Conservation (phyloP, 1,140 invertebrate genomes). For the Aphis gossypii region DNA sequence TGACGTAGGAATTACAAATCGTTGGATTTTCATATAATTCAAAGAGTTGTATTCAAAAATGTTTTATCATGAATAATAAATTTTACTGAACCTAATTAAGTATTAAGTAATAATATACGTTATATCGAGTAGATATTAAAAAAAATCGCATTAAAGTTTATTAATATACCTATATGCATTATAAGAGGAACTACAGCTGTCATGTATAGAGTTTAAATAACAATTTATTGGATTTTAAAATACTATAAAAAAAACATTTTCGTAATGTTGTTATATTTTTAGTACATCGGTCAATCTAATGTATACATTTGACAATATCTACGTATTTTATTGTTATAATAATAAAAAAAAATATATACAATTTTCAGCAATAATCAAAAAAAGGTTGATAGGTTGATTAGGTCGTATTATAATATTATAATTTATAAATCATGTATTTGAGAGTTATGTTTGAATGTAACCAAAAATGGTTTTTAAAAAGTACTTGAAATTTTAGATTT, state of each 20-base stretch:
- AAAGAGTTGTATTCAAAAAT: background rate
- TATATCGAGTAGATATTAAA: background rate
- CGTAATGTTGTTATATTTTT: background rate
- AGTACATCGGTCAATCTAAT: background rate
- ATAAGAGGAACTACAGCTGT: background rate
- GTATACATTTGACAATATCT: background rate
- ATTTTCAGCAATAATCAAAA: background rate
- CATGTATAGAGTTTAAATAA: background rate
- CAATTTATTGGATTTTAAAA: background rate
- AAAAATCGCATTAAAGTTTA: background rate
- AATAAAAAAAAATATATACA: background rate
- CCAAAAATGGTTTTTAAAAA: background rate
- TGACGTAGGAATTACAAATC: background rate
- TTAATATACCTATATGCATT: background rate
- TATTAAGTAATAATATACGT: background rate
- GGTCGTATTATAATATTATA: too few relatives aligned
- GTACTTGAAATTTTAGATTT: background rate
- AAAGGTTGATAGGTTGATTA: background rate
- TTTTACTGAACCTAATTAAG: background rate
- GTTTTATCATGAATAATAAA: conserved; percentile 2
- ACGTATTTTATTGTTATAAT: background rate
- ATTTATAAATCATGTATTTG: background rate
- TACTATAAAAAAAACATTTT: background rate
- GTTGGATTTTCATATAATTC: background rate
- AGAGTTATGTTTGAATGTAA: background rate